Conservation (phyloP, 2,113 vertebrate genomes). For the Bufo gargarizans region DNA sequence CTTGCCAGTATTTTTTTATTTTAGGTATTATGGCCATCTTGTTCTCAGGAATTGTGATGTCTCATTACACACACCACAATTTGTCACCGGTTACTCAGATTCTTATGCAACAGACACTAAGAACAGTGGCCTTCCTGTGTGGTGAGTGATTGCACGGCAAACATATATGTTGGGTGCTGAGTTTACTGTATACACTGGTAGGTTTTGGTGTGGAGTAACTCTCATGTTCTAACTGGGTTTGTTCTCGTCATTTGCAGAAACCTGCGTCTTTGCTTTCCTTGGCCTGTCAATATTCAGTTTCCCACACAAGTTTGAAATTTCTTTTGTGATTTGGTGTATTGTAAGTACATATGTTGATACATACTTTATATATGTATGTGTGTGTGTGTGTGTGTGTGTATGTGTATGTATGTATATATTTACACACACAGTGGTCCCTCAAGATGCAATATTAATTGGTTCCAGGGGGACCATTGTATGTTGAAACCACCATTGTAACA, state of each 20-base stretch:
- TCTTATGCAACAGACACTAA: conserved; percentile 97
- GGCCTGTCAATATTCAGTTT: conserved; percentile 99
- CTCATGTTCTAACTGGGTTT: background rate
- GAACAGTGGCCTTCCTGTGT: conserved; percentile 95
- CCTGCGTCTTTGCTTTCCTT: conserved; percentile 96
- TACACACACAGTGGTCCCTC: no score
- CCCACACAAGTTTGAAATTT: conserved; percentile 97
- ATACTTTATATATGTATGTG: no score
- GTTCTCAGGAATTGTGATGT: conserved; percentile 98
- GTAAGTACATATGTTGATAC: conserved; percentile 75
- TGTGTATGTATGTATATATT: no score
- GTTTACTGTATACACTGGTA: background rate
- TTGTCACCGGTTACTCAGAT: conserved; percentile 97
- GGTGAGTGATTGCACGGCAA: conserved; percentile 75
- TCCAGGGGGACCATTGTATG: no score
- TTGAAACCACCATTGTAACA: no score
- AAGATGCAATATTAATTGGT: no score
- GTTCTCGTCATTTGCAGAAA: conserved; percentile 82
- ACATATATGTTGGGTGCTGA: background rate
- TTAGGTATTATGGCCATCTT: conserved; percentile 98
- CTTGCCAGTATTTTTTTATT: background rate
- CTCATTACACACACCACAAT: conserved; percentile 98
- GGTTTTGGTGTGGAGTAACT: background rate
- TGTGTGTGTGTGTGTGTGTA: no score
- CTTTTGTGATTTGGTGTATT: conserved; percentile 99